These are phyloP conservation scores for Coleophora flavipennella DNA, from an alignment of 2,888 invertebrate species.

Conservation along the genomic window DNA sequence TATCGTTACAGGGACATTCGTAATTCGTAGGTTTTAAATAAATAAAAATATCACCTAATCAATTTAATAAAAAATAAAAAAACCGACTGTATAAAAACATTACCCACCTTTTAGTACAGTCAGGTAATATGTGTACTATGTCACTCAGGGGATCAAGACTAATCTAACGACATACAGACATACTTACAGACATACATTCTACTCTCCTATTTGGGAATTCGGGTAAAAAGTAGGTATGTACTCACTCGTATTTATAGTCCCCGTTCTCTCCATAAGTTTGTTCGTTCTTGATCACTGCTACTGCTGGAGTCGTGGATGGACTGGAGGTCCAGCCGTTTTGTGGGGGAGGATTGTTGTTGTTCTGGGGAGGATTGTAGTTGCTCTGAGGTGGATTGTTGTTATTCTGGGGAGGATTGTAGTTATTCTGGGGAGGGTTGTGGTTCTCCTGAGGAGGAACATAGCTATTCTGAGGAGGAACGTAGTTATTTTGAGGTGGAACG, in stretches of 20 bases:
- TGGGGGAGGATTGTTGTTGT: slow-evolving; percentile 14
- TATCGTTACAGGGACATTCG: too few species aligned
- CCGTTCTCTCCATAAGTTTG: slow-evolving; percentile 57
- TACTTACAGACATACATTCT: too few species aligned
- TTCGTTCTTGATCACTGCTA: slow-evolving; percentile 60
- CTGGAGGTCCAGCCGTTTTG: slow-evolving; percentile 5
- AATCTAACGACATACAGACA: too few species aligned
- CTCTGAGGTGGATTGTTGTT: slow-evolving; percentile 20
- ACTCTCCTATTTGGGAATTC: not conserved
- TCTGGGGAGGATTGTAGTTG: slow-evolving; percentile 20
- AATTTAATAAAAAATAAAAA: too few species aligned
- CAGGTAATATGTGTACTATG: too few species aligned
- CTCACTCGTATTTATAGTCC: slow-evolving; percentile 69
- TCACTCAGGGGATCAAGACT: too few species aligned
- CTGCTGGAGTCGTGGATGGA: slow-evolving; percentile 31
- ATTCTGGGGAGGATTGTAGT: slow-evolving; percentile 17
- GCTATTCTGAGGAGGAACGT: not conserved
- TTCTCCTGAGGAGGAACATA: not conserved
- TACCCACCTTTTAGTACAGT: too few species aligned
- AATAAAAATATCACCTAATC: too few species aligned
- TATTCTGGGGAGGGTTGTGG: slow-evolving; percentile 19
- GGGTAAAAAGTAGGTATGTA: slow-evolving; percentile 14
- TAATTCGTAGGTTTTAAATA: too few species aligned
- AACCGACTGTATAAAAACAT: too few species aligned
- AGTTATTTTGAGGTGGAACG: slow-evolving; percentile 18